phyloP scores from a whole-genome alignment of 2,888 invertebrate species.

The Aleiodes testaceus region DNA sequence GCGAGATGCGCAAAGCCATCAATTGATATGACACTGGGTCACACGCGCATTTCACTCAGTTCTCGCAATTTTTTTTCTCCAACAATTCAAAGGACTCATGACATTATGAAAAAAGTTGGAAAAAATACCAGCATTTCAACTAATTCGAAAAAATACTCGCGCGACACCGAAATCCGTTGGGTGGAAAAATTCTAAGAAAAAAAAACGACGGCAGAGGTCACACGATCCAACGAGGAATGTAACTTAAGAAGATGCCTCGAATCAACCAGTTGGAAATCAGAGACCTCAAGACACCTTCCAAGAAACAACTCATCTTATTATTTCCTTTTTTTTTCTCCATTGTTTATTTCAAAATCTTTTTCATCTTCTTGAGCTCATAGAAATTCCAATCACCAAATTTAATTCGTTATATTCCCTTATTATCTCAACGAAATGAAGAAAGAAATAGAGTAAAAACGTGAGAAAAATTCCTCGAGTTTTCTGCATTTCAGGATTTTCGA shows the following conservation, averaged over 20 bases:
- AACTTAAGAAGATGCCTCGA: constrained; percentile 34
- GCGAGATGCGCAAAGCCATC: background rate
- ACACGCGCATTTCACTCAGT: constrained; percentile 6
- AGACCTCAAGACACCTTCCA: constrained; percentile 35
- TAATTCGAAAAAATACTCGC: background rate
- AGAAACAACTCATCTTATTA: constrained; percentile 36
- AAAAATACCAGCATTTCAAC: too few relatives aligned
- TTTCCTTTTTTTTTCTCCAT: constrained; percentile 15
- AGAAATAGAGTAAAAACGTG: background rate
- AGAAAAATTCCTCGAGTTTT: constrained; percentile 7
- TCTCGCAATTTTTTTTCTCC: too few relatives aligned
- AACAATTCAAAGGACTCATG: too few relatives aligned
- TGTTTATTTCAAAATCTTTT: constrained; percentile 1
- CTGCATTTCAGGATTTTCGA: constrained; percentile 42
- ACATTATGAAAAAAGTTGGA: too few relatives aligned
- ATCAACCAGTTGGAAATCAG: constrained; percentile 37
- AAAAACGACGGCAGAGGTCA: constrained; percentile 20
- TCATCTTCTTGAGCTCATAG: background rate
- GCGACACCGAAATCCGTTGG: constrained; percentile 26
- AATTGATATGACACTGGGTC: constrained; percentile 11
- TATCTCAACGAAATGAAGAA: background rate
- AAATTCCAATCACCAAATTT: constrained; percentile 17
- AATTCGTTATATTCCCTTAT: background rate
- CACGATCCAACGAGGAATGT: constrained; percentile 33
- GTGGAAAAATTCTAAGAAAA: constrained; percentile 30